phyloP scores from a whole-genome alignment of 2,888 invertebrate species.

The Napeogenes sylphis region DNA sequence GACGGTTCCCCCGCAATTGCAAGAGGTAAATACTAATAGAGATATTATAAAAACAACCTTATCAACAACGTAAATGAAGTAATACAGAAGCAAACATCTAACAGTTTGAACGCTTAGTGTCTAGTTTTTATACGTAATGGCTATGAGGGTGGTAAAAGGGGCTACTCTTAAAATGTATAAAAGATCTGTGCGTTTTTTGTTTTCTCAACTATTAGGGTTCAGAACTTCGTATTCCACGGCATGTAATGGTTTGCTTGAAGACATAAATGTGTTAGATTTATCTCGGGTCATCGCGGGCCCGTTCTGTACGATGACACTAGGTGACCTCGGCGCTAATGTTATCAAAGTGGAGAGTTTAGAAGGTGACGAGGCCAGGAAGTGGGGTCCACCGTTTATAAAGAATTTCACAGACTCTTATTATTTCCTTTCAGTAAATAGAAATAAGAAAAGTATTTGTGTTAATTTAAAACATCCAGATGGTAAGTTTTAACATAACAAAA shows the following conservation, averaged over 20 bases:
- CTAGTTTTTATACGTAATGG: conserved; percentile 13
- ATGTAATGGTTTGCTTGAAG: conserved; percentile 78
- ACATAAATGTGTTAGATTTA: conserved; percentile 86
- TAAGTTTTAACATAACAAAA: conserved; percentile 33
- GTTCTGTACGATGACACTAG: conserved; percentile 94
- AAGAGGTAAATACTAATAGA: conserved; percentile 53
- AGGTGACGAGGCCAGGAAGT: conserved; percentile 90
- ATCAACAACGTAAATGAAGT: conserved; percentile 54
- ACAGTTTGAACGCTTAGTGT: conserved; percentile 3
- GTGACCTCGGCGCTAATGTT: conserved; percentile 94
- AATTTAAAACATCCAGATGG: conserved; percentile 87
- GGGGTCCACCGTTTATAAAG: conserved; percentile 93
- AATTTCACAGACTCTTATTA: conserved; percentile 85
- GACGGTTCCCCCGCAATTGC: conserved; percentile 58
- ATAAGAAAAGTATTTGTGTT: conserved; percentile 94
- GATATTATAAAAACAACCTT: conserved; percentile 38
- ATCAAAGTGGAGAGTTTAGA: conserved; percentile 93
- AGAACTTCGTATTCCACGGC: conserved; percentile 28
- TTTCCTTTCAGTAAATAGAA: conserved; percentile 92
- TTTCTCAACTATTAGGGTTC: conserved; percentile 19
- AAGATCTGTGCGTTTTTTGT: conserved; percentile 15
- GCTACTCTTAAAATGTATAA: conserved; percentile 23
- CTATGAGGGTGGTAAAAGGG: conserved; percentile 22
- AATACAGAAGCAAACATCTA: conserved; percentile 34
- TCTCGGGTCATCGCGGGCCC: conserved; percentile 96